These are phyloP conservation scores for Turnix velox DNA, from an alignment of 2,113 vertebrate genomes.

Conservation along the genomic window DNA sequence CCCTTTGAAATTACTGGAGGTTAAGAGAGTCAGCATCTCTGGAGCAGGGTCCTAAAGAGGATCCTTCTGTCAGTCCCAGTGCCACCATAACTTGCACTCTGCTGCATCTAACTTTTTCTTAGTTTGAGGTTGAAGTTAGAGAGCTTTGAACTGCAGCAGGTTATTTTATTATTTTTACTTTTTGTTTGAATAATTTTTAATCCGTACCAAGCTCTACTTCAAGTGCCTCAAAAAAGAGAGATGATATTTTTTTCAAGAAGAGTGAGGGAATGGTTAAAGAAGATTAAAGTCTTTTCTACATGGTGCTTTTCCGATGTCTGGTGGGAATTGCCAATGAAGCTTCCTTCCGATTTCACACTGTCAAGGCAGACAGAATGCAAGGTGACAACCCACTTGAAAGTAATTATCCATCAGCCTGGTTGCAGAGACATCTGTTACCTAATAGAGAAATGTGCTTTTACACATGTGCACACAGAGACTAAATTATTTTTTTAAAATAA, in stretches of 20 bases:
- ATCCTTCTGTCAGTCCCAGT: conserved; percentile 4
- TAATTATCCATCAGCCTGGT: conserved; percentile 55
- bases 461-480: background rate
- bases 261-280: background rate
- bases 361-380: conserved; percentile 41
- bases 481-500: background rate
- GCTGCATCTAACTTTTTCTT: background rate
- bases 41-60: conserved; percentile 12
- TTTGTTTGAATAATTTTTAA: background rate
- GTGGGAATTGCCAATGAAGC: conserved; percentile 56
- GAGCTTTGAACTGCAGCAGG: background rate
- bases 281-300: conserved; percentile 48
- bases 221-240: background rate
- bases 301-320: conserved; percentile 46
- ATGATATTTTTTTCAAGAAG: background rate
- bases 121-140: background rate
- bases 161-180: background rate
- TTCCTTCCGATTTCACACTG: conserved; percentile 50
- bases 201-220: background rate
- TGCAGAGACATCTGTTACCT: conserved; percentile 34
- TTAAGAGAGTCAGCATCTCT: conserved; percentile 7
- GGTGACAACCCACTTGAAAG: conserved; percentile 66
- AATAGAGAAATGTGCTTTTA: conserved; percentile 49
- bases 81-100: background rate
- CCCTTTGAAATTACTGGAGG: conserved; percentile 2